Evolutionary conservation across 1,140 invertebrate species (phyloP), one percentile per base, ranked within the genome.

Genomic region (Sinella curviseta): DNA sequence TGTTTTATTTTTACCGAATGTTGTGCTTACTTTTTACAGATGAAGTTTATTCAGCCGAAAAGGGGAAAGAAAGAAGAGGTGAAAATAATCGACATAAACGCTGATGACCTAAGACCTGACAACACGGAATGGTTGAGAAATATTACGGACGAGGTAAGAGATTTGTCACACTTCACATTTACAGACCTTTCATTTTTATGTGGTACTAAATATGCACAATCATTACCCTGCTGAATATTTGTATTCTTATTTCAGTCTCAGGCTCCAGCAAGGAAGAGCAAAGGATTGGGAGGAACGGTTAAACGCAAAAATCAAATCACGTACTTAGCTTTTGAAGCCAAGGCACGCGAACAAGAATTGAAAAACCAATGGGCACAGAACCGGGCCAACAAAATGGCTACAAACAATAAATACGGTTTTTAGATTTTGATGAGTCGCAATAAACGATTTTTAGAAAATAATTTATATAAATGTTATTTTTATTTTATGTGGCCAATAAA

Each of bases 301-400:
- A 91, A 90, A 83, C 88, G 92, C 54, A 98, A 98, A 87, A 96
- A 98, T 90, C 97, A 98, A 88, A 98, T 98, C 82, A 97, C 95
- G 1, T 98, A 98, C 87, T 89, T 98, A 77, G 96, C 96, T 12
- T 94, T 89, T 79, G 86, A 95, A 90, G 95, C 95, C 28, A 97
- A 97, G 87, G 95, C 94, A 60, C 94, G 96, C 88, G 96, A 98
- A 87, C 87, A 95, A 80, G 95, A 97, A 86, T 87, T 98, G 17
- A 94, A 98, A 86, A 97, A 96, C 86, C 93, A 95, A 87, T 98
- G 96, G 96, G 92, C 96, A 1, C 90, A 93, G 82, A 97, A 95
- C 85, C 91, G 92, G 85, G 90, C 93, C 87, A 93, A 92, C 14
- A 92, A 93, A 82, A 90, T 92, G 85, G 93, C 96, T 86, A 95